Base-by-base conservation (phyloP, 2,797 vertebrate species). In the Enteromius viviparus region DNA sequence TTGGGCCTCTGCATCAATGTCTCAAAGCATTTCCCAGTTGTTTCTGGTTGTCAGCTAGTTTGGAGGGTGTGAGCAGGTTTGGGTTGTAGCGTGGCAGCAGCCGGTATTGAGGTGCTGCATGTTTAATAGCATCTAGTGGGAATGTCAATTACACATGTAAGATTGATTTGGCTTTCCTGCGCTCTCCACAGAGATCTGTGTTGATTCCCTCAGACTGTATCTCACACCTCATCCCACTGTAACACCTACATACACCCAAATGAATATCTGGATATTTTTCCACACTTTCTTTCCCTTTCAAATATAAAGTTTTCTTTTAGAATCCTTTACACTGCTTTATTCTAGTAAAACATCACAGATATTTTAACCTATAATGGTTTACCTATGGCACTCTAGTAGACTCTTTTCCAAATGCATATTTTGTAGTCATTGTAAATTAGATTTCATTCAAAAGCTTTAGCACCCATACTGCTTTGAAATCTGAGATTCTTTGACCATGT, bases 111-210 rank as follows among this genome's bases (percentile, higher is more conserved):
- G 89, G 81, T 80, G 51, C n/a, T n/a, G 53, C 85, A 75, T 87
- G 85, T 89, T 87, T 85, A 87, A 84, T 88, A 82, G 82, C 81
- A 83, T 86, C 90, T 89, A 66, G 58, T 64, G 85, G 87, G 87
- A 78, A 88, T 79, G 85, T 89, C 87, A 87, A 83, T 86, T 85
- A 86, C 88, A 87, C 70, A 53, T 85, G 81, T 64, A 83, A 81
- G 75, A 85, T 88, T 85, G 88, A 89, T 88, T 75, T 32, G 65
- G 4, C 80, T 76, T 80, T 79, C 72, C 71, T 71, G 45, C n/a
- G 51, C 68, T 83, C 40, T 80, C 71, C 69, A n/a, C 60, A 4
- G 72, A 85, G 78, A 83, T 66, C 76, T 6, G 26, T 11, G 60
- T 51, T 78, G 37, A 79, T 78, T 68, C 69, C 70, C 40, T 47